A percentile compares a stretch with the other conserved stretches of the same genome.
Evolutionary conservation across 1,140 invertebrate genomes (phyloP).

Genomic region (Magallana ariakensis): DNA sequence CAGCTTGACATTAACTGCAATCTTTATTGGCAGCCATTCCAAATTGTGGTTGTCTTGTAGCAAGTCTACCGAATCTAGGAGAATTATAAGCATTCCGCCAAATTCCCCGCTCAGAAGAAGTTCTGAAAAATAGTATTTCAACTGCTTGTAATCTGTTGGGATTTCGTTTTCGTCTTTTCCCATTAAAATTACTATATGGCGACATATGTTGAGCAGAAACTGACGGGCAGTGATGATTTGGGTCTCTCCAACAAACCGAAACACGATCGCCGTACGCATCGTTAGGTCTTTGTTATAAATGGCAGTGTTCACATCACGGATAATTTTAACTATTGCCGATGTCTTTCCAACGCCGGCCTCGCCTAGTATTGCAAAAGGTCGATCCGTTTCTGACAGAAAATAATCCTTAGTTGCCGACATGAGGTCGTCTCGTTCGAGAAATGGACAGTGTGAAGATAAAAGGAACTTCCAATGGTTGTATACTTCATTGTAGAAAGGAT

Average conservation of each 20-base stretch:
- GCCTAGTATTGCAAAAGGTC: constrained; percentile 73
- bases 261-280: constrained; percentile 66
- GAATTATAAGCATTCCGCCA: constrained; percentile 71
- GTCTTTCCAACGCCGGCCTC: constrained; percentile 75
- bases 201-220: constrained; percentile 70
- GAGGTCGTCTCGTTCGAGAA: constrained; percentile 81
- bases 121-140: constrained; percentile 72
- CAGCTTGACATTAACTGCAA: constrained; percentile 75
- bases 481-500: constrained; percentile 87
- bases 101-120: constrained; percentile 70
- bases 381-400: constrained; percentile 84
- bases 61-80: constrained; percentile 75
- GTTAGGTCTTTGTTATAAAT: constrained; percentile 59
- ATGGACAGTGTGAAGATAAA: constrained; percentile 94
- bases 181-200: constrained; percentile 70
- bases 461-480: constrained; percentile 96
- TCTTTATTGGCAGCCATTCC: constrained; percentile 74
- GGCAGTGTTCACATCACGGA: constrained; percentile 62
- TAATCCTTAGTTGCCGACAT: constrained; percentile 85
- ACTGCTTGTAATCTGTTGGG: constrained; percentile 66
- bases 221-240: constrained; percentile 65
- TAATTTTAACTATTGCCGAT: constrained; percentile 72
- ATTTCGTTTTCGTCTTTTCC: constrained; percentile 65
- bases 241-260: constrained; percentile 74
- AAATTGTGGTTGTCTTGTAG: constrained; percentile 70